Percentiles rank a stretch among this genome's conserved stretches.
phyloP scores from a whole-genome alignment of 1,140 invertebrate species.

The Drosophila eugracilis region DNA sequence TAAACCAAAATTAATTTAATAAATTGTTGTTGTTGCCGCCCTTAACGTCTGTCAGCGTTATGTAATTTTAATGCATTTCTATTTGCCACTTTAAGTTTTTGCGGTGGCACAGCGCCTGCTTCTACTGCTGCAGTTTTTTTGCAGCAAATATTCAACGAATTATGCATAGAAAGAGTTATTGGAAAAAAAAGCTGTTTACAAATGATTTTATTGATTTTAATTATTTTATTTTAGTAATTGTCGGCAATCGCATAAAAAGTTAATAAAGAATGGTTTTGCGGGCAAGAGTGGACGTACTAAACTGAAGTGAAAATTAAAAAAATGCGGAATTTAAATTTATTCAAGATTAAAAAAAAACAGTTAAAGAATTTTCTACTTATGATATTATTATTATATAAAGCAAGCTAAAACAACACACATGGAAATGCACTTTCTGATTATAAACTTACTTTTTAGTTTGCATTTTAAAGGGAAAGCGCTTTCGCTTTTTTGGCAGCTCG shows the following conservation, averaged over 20 bases:
- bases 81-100: conserved; percentile 46
- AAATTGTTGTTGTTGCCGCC: conserved; percentile 32
- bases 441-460: conserved; percentile 5
- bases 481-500: conserved; percentile 32
- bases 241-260: background rate
- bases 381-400: background rate
- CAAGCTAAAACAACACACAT: conserved; percentile 4
- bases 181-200: background rate
- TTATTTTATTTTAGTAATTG: conserved; percentile 4
- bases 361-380: too few species aligned
- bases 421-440: conserved; percentile 5
- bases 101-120: background rate
- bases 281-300: background rate
- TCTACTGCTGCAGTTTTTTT: background rate
- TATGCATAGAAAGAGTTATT: background rate
- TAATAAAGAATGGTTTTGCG: background rate
- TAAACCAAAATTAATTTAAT: conserved; percentile 65
- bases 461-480: conserved; percentile 11
- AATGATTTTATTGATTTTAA: conserved; percentile 30
- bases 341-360: background rate
- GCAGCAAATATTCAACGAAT: background rate
- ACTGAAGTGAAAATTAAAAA: background rate
- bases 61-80: conserved; percentile 40
- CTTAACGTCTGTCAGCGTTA: conserved; percentile 3
- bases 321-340: background rate